Evolutionary conservation across 2,888 invertebrate genomes (phyloP).

Genomic region (Cheilosia urbana): DNA sequence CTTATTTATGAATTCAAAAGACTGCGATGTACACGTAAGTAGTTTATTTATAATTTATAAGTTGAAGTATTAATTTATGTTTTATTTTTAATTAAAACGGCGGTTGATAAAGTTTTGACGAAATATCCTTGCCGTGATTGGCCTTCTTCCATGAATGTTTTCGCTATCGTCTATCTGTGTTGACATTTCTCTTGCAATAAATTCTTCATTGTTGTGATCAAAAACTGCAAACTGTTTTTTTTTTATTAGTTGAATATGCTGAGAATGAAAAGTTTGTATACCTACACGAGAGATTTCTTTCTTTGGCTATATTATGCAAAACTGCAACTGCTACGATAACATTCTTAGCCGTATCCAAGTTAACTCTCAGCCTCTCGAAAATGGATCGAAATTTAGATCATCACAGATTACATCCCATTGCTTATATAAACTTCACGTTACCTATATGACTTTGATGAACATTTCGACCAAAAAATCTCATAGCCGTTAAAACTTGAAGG

Average conservation of each 20-base stretch:
- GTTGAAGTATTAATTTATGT: too few species aligned
- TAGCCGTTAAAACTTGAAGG: neutral
- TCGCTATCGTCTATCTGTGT: neutral
- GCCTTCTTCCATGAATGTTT: neutral
- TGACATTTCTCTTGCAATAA: neutral
- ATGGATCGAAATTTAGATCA: too few species aligned
- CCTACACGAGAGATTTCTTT: conserved; percentile 4
- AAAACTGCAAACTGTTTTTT: neutral
- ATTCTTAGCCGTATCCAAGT: too few species aligned
- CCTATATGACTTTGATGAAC: neutral
- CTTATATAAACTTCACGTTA: neutral
- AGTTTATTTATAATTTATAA: too few species aligned
- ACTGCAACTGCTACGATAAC: neutral
- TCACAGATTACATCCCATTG: too few species aligned
- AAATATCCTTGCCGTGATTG: neutral
- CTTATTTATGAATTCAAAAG: too few species aligned
- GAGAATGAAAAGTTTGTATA: neutral
- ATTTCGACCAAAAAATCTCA: conserved; percentile 7
- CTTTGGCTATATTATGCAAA: conserved; percentile 17
- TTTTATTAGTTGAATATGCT: neutral
- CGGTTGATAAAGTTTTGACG: too few species aligned
- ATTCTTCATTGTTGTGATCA: neutral
- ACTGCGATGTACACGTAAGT: too few species aligned
- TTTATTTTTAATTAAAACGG: too few species aligned
- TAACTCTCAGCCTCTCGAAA: too few species aligned